Conservation (phyloP, 2,888 invertebrate genomes). For the Kuschelorhynchus macadamiae region DNA sequence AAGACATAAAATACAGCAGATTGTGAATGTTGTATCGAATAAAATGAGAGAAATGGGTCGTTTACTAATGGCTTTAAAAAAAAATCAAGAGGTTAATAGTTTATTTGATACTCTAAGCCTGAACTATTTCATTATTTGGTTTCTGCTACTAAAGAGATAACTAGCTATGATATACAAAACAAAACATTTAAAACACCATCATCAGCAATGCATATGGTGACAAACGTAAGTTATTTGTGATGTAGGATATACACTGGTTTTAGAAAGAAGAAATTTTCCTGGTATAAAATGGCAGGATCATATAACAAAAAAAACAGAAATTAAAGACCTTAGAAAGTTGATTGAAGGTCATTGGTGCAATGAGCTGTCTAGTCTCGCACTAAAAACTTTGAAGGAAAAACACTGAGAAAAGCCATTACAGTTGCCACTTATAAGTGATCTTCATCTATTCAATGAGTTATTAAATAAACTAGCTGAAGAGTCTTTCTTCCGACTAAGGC, state of each 20-base stretch:
- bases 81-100: slow-evolving; percentile 28
- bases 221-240: slow-evolving; percentile 47
- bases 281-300: slow-evolving; percentile 22
- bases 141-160: slow-evolving; percentile 44
- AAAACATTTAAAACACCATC: slow-evolving; percentile 49
- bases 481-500: slow-evolving; percentile 42
- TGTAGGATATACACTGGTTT: slow-evolving; percentile 45
- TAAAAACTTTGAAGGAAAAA: slow-evolving; percentile 53
- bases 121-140: slow-evolving; percentile 43
- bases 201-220: slow-evolving; percentile 50
- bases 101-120: slow-evolving; percentile 48
- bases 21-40: slow-evolving; percentile 43
- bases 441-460: slow-evolving; percentile 48
- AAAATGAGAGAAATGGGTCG: too few species aligned
- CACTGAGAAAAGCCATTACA: slow-evolving; percentile 52
- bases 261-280: slow-evolving; percentile 40
- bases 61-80: slow-evolving; percentile 39
- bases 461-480: slow-evolving; percentile 40
- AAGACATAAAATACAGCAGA: slow-evolving; percentile 52
- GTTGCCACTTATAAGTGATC: slow-evolving; percentile 54
- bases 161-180: slow-evolving; percentile 42
- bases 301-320: slow-evolving; percentile 41
- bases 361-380: slow-evolving; percentile 54
- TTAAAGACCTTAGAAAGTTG: slow-evolving; percentile 41
- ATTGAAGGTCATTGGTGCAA: slow-evolving; percentile 54